Evolutionary conservation across 2,113 vertebrate species (phyloP), one percentile per base, ranked within the genome.

Genomic region (Martes martes): DNA sequence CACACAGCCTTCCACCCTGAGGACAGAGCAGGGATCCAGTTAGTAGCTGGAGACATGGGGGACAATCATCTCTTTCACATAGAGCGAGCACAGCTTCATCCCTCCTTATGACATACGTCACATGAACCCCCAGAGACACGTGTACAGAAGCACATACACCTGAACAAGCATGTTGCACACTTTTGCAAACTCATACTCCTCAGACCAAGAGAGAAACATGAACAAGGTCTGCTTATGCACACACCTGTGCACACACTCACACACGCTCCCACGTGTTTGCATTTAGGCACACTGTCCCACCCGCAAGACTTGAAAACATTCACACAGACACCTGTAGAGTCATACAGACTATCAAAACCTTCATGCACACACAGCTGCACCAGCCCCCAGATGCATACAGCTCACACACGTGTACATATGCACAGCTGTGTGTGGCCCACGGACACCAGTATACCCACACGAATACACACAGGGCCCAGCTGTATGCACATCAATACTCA

Each of bases 1-100:
- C 57, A 99, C 98, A 98, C 99, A 99, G 96, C 99, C 99, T 98
- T 99, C 99, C 93, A 99, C 99, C 98, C 99, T 99, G 98, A 73
- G 99, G 97, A 95, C 84, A 96, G 95, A 97, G 94, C 13, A 61
- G 76, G 36, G 13, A 5, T 3, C 59, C 15, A n/a, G n/a, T 91
- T 3, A 81, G 39, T 2, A 24, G 71, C 42, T 59, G 31, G 69
- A 26, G 81, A 33, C n/a, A 16, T 0, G 1, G 26, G 33, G 36
- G 8, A 1, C 39, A 33, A 21, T 1, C 78, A 1, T 3, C 2
- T 57, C 47, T 36, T 63, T 16, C 50, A 61, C 28, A 36, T 42
- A 11, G 11, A 23, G 0, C 4, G 36, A 89, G 26, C 57, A 63
- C 16, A 76, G 18, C 7, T 47, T 93, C n/a, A 11, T 18, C 63